A percentile compares a stretch with the other conserved stretches of the same genome.
phyloP scores from a whole-genome alignment of 1,140 invertebrate species.

The Drosophila hydei region DNA sequence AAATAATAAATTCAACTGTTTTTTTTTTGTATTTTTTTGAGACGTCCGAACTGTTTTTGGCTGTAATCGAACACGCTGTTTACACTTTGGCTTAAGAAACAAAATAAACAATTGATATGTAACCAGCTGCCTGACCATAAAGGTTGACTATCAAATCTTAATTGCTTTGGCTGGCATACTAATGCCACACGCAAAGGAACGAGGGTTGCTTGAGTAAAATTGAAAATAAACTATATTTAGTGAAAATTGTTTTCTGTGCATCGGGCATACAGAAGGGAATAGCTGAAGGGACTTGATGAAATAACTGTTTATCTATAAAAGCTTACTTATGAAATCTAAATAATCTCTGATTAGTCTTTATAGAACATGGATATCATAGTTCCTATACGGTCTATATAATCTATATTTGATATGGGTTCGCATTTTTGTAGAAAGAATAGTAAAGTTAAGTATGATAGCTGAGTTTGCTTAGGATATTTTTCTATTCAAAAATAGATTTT shows the following conservation, averaged over 20 bases:
- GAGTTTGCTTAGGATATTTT: no score
- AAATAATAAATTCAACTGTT: conserved; percentile 22
- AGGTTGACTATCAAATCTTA: conserved; percentile 45
- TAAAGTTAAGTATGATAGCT: neutral
- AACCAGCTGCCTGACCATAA: conserved; percentile 27
- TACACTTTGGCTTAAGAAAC: conserved; percentile 21
- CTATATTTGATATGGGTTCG: no score
- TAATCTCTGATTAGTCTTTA: no score
- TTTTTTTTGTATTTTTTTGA: no score
- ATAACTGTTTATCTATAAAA: neutral
- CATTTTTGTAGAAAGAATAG: no score
- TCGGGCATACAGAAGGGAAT: no score
- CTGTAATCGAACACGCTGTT: conserved; percentile 46
- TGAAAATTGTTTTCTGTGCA: neutral
- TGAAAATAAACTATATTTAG: neutral
- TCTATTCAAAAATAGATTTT: no score
- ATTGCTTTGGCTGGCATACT: conserved; percentile 23
- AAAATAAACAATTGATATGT: conserved; percentile 46
- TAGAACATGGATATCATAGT: no score
- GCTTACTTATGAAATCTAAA: neutral
- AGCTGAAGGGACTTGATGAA: no score
- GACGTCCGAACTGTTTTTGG: neutral
- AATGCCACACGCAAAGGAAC: conserved; percentile 1
- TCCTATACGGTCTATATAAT: no score
- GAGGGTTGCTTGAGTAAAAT: conserved; percentile 9